Conservation (phyloP, 2,888 invertebrate genomes). For the Abrostola tripartita region DNA sequence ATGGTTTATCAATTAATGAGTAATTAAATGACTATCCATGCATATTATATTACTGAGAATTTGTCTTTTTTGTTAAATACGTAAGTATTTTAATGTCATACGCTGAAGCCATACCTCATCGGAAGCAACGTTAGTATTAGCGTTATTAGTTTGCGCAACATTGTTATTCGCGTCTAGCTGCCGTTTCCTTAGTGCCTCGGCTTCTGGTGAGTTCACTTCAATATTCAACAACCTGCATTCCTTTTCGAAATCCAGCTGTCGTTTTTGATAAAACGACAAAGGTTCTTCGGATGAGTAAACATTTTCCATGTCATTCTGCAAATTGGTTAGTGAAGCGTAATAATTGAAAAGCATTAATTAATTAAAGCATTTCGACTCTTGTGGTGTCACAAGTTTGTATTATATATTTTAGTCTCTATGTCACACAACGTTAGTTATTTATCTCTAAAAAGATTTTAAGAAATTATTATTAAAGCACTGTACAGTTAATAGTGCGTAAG, state of each 20-base stretch:
- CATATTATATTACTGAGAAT: too few relatives aligned
- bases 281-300: constrained; percentile 77
- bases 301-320: constrained; percentile 78
- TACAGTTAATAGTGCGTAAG: not conserved
- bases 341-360: constrained; percentile 36
- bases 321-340: constrained; percentile 68
- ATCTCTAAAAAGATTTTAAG: not conserved
- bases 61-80: not conserved
- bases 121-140: constrained; percentile 69
- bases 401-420: too few relatives aligned
- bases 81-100: not conserved
- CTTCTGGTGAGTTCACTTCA: constrained; percentile 79
- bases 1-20: too few relatives aligned
- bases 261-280: constrained; percentile 82
- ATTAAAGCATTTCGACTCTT: not conserved
- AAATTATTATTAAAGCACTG: not conserved
- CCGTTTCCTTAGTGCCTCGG: constrained; percentile 70
- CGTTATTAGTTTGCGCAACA: constrained; percentile 68
- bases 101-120: constrained; percentile 62
- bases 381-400: not conserved
- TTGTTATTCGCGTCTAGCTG: constrained; percentile 74
- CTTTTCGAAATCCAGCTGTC: constrained; percentile 83
- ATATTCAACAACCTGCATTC: constrained; percentile 84
- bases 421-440: too few relatives aligned
- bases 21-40: too few relatives aligned